These are phyloP conservation scores for Prorops nasuta DNA, from an alignment of 1,140 invertebrate genomes.

Conservation along the genomic window DNA sequence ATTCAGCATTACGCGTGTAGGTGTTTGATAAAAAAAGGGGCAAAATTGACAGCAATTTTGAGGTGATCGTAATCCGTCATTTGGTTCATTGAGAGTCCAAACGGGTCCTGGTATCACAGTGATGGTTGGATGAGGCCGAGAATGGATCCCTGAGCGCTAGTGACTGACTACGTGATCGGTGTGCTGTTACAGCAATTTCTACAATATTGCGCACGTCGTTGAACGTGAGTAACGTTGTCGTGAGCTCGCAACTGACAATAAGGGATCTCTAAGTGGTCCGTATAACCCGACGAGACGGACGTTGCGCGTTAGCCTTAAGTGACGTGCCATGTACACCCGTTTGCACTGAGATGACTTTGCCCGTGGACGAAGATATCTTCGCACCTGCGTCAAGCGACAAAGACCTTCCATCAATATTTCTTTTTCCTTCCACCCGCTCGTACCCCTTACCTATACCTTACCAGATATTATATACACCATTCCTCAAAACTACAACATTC, in stretches of 20 bases:
- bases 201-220: slow-evolving; percentile 30
- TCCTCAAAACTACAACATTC: no score
- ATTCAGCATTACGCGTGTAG: no score
- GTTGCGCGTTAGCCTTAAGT: background rate
- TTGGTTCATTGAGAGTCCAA: slow-evolving; percentile 28
- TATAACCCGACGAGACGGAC: background rate
- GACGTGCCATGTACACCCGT: background rate
- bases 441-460: no score
- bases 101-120: slow-evolving; percentile 21
- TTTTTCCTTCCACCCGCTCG: no score
- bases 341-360: no score
- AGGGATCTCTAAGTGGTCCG: slow-evolving; percentile 16
- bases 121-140: slow-evolving; percentile 28
- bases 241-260: slow-evolving; percentile 23
- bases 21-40: slow-evolving; percentile 26
- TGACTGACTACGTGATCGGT: slow-evolving; percentile 34
- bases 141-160: slow-evolving; percentile 24
- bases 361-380: background rate
- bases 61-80: slow-evolving; percentile 24
- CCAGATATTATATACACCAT: no score
- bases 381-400: no score
- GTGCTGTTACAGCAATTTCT: slow-evolving; percentile 38
- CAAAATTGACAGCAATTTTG: slow-evolving; percentile 36
- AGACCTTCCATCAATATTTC: no score
- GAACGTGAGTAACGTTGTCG: slow-evolving; percentile 32